phyloP scores from a whole-genome alignment of 2,888 invertebrate species.

The Sphecodes monilicornis region DNA sequence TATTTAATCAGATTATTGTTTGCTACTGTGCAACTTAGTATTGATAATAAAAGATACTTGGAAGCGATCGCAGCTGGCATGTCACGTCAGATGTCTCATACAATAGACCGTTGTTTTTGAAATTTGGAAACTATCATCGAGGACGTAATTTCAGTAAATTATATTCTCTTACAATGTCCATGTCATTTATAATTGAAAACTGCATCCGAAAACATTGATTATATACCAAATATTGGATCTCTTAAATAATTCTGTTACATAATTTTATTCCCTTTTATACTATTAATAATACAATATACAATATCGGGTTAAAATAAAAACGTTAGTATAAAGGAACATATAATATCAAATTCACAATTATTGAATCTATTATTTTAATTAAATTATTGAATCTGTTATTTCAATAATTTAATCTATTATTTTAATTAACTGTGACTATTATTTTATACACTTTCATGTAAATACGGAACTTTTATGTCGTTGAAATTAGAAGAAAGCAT shows the following conservation, averaged over 20 bases:
- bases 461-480: neutral
- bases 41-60: slow-evolving; percentile 31
- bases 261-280: neutral
- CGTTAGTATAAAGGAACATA: too few species aligned
- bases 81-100: neutral
- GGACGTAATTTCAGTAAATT: neutral
- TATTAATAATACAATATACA: neutral
- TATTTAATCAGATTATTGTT: slow-evolving; percentile 5
- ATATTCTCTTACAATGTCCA: neutral
- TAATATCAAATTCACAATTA: too few species aligned
- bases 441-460: neutral
- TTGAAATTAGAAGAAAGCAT: neutral
- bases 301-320: neutral
- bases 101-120: slow-evolving; percentile 29
- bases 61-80: slow-evolving; percentile 29
- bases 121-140: slow-evolving; percentile 19
- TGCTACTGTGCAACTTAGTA: neutral
- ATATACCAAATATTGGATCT: neutral
- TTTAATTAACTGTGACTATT: neutral
- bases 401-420: too few species aligned
- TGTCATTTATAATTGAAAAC: neutral
- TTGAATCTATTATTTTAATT: too few species aligned
- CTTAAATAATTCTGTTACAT: neutral
- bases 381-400: too few species aligned
- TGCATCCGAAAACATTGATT: neutral